These are phyloP conservation scores for Pollenia angustigena DNA, from an alignment of 2,888 invertebrate species.

Conservation along the genomic window DNA sequence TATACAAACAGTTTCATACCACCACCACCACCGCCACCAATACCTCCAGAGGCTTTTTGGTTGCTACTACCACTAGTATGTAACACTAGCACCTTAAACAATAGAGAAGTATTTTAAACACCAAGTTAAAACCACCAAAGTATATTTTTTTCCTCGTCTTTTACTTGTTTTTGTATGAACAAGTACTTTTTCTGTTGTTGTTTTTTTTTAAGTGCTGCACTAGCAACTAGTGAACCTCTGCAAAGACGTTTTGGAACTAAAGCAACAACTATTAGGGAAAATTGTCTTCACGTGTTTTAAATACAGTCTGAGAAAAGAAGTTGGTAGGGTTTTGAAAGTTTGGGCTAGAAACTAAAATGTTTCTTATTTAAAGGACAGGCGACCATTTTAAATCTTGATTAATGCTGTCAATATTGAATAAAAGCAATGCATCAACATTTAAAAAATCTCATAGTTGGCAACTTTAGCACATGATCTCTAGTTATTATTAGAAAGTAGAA, in stretches of 20 bases:
- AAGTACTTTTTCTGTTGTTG: slow-evolving; percentile 14
- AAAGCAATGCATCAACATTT: no score
- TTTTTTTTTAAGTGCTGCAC: slow-evolving; percentile 21
- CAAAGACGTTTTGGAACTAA: slow-evolving; percentile 75
- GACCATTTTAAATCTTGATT: no score
- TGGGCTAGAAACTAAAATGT: no score
- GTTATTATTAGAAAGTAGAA: no score
- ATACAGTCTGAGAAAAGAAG: slow-evolving; percentile 48
- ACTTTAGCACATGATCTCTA: no score
- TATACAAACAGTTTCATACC: slow-evolving; percentile 67
- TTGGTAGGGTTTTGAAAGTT: neutral
- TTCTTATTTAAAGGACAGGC: no score
- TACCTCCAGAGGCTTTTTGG: slow-evolving; percentile 43
- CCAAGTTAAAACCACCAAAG: slow-evolving; percentile 73
- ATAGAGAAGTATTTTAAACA: slow-evolving; percentile 69
- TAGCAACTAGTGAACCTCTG: slow-evolving; percentile 80
- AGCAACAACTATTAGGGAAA: slow-evolving; percentile 27
- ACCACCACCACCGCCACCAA: slow-evolving; percentile 39
- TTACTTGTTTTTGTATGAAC: slow-evolving; percentile 72
- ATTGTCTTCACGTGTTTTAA: slow-evolving; percentile 29
- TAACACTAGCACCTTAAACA: slow-evolving; percentile 73
- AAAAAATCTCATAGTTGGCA: no score
- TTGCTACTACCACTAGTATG: slow-evolving; percentile 45
- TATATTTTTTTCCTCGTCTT: slow-evolving; percentile 62
- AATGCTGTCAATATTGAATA: no score